Base-by-base conservation (phyloP, 2,888 invertebrate species). In the Teleiodes luculella region DNA sequence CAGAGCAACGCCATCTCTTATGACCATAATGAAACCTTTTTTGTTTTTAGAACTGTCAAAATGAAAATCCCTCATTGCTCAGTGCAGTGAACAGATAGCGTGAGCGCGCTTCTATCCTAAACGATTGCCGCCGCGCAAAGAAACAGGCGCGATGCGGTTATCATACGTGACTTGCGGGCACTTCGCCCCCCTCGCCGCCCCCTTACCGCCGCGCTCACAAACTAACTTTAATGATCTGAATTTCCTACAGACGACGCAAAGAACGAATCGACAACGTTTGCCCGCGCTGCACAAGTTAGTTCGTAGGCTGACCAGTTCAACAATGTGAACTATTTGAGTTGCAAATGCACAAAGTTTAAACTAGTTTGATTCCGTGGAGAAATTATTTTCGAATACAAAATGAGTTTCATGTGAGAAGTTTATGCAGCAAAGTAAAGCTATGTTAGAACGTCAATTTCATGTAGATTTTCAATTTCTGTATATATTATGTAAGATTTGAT, bases 11-110 rank as follows among this genome's bases (percentile, higher is more conserved):
- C n/a, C n/a, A n/a, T n/a, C n/a, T n/a, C n/a, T n/a, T n/a, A n/a
- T n/a, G n/a, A n/a, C n/a, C n/a, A n/a, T n/a, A n/a, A n/a, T n/a
- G n/a, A n/a, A n/a, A n/a, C n/a, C n/a, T n/a, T n/a, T n/a, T n/a
- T n/a, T n/a, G n/a, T n/a, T n/a, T n/a, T n/a, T n/a, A n/a, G n/a
- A n/a, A n/a, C n/a, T n/a, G n/a, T n/a, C n/a, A n/a, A n/a, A n/a
- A n/a, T n/a, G n/a, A n/a, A n/a, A n/a, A n/a, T n/a, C n/a, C n/a
- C n/a, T n/a, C n/a, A n/a, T 78, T 77, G 74, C 64, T 70, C 68
- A 65, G 67, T 67, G 64, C 65, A 65, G 65, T 58, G 63, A 55
- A 55, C 56, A 60, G 62, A 63, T 62, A 63, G 59, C 63, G 61
- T 62, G 60, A 7, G 35, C 24, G 24, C 8, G 13, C 3, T 18